A percentile compares a stretch with the other conserved stretches of the same genome.
Conservation (phyloP, 2,113 vertebrate species). For the Ictidomys tridecemlineatus region DNA sequence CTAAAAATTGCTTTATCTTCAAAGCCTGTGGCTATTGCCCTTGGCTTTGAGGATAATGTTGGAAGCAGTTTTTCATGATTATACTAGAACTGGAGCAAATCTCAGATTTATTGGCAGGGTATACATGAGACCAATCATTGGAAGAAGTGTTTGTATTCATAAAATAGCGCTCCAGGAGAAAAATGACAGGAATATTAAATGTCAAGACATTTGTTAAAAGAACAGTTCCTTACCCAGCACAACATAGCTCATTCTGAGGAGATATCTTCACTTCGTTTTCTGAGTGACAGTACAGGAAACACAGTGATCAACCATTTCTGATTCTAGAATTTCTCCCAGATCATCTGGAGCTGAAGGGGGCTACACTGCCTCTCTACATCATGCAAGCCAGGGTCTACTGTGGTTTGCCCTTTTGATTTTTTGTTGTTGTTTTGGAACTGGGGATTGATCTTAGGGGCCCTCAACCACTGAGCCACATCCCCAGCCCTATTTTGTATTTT, state of each 20-base stretch:
- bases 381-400: not conserved
- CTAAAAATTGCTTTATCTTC: slow-evolving; percentile 62
- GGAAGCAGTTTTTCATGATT: slow-evolving; percentile 23
- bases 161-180: slow-evolving; percentile 1
- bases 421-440: too few relatives aligned
- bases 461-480: too few relatives aligned
- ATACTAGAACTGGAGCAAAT: not conserved
- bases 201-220: not conserved
- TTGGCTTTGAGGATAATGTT: slow-evolving; percentile 43
- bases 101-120: slow-evolving; percentile 38
- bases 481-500: too few relatives aligned
- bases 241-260: not conserved
- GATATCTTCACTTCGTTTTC: not conserved
- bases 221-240: not conserved
- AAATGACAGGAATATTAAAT: not conserved
- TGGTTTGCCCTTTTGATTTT: too few relatives aligned
- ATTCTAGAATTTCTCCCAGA: not conserved
- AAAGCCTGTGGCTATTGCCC: not conserved
- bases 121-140: not conserved
- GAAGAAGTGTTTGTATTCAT: not conserved
- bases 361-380: accelerated
- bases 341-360: not conserved
- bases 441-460: too few relatives aligned
- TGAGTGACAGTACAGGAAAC: not conserved
- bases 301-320: not conserved